Evolutionary conservation across 2,113 vertebrate genomes (phyloP), one percentile per base, ranked within the genome.

Genomic region (Pipa parva): DNA sequence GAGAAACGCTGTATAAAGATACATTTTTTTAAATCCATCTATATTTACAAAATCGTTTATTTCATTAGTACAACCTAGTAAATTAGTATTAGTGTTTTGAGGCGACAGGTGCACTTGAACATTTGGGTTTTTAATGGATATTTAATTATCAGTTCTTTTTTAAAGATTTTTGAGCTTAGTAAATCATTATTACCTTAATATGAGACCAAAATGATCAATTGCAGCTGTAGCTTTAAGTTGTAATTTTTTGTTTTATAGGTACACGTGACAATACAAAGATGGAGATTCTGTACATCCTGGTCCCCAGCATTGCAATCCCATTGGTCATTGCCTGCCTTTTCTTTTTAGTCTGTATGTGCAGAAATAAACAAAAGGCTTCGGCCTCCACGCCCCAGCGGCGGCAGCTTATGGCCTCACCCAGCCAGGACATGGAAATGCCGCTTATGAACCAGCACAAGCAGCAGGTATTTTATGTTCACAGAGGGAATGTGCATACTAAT

Each of bases 251-350:
- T 9, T 55, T 17, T 12, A 2, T 82, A 99, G 96, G 89, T 72
- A 90, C 90, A 49, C 90, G 75, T 37, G 92, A 95, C 69, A 90
- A 82, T 80, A 85, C 91, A 72, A 92, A 91, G 80, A 95, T 95
- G 88, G 95, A 96, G 71, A 94, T 99, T 46, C 87, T 99, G 31
- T 95, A 97, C 76, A 99, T 99, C 67, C 67, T 99, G 25, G 92
- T 98, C 18, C 96, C 95, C 1, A 96, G 95, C 60, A 94, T 98
- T 20, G 87, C 95, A 36, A 95, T 97, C 5, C 97, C 97, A 0
- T 59, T 98, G 74, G 85, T 97, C 76, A 92, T 97, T 0, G 93
- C 95, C 13, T 97, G 93, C 81, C 91, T 99, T 6, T 97, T 99
- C 80, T 94, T 98, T 78, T 72, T 98, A 78, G 90, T 98, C 29